phyloP scores from a whole-genome alignment of 2,888 invertebrate genomes.

The Ellobium chinense region DNA sequence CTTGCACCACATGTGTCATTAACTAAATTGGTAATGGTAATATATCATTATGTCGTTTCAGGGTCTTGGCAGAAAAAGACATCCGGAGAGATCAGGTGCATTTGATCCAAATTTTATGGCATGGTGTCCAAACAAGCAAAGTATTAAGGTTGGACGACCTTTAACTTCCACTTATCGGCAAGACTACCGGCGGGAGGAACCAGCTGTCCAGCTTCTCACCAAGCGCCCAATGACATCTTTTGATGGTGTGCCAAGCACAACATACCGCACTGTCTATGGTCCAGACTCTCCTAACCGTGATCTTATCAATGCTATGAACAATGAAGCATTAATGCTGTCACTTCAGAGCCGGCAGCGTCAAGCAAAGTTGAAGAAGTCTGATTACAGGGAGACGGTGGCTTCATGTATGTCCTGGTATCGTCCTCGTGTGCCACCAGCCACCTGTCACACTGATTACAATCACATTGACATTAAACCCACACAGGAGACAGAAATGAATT shows the following conservation, averaged over 20 bases:
- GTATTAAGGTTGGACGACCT: constrained; percentile 60
- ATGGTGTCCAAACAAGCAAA: constrained; percentile 70
- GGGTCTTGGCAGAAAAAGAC: constrained; percentile 72
- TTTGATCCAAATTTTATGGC: constrained; percentile 70
- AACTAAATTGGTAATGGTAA: background rate
- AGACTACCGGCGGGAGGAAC: constrained; percentile 57
- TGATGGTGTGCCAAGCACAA: constrained; percentile 64
- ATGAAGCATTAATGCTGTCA: constrained; percentile 64
- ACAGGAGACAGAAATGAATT: background rate
- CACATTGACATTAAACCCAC: constrained; percentile 21
- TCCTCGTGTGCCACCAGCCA: constrained; percentile 46
- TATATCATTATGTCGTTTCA: constrained; percentile 38
- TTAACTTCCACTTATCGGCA: constrained; percentile 68
- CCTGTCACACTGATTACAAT: constrained; percentile 33
- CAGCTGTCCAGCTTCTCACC: constrained; percentile 59
- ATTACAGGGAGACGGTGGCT: constrained; percentile 68
- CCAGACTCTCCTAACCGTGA: constrained; percentile 66
- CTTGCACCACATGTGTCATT: background rate
- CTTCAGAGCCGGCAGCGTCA: constrained; percentile 60
- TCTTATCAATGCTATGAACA: constrained; percentile 66
- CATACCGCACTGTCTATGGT: constrained; percentile 74
- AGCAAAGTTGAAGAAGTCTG: constrained; percentile 59
- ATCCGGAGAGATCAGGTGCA: constrained; percentile 62
- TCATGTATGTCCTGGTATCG: constrained; percentile 70
- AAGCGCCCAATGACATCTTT: constrained; percentile 71